Base-by-base conservation (phyloP, 2,888 invertebrate species). In the Phalangium opilio region DNA sequence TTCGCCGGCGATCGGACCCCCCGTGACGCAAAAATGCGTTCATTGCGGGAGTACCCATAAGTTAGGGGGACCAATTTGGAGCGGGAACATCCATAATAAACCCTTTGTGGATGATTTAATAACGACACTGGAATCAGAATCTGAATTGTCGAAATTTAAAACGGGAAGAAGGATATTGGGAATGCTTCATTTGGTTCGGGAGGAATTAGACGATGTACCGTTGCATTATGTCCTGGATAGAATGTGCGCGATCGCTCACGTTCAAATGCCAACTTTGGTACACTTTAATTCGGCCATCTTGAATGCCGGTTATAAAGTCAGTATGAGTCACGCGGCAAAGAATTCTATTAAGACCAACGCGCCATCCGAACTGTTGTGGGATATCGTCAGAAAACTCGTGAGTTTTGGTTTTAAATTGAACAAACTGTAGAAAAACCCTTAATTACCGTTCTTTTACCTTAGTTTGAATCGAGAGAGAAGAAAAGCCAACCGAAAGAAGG, bases 51-150 rank as follows among this genome's bases (percentile, higher is more conserved):
- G 78, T 58, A 73, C 71, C 4, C 45, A 52, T 44, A 49, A 44
- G 41, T 66, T 87, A 56, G 89, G 87, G 10, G 98, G 98, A 1
- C 98, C 98, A 0, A 79, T 99, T 56, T 98, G 95, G 91, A 75
- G 81, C 1, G 85, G 77, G 0, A 79, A 82, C 0, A 74, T 98
- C 36, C 91, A 96, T 66, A 76, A 84, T 57, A 68, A 70, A 41
- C 64, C 70, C 0, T 98, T 98, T 67, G 79, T 95, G 19, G 17
- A 33, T 3, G 36, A 48, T 40, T 43, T 56, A 8, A 44, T 61
- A 33, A 50, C 57, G 42, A 32, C 40, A 8, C 56, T 59, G 12
- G 55, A 57, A n/a, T 60, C 62, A 11, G 50, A 57, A 35, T 33
- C 44, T n/a, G 47, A 58, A 3, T n/a, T n/a, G n/a, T 4, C 27